Conservation (phyloP, 2,888 invertebrate genomes). For the Gryllus longicercus region DNA sequence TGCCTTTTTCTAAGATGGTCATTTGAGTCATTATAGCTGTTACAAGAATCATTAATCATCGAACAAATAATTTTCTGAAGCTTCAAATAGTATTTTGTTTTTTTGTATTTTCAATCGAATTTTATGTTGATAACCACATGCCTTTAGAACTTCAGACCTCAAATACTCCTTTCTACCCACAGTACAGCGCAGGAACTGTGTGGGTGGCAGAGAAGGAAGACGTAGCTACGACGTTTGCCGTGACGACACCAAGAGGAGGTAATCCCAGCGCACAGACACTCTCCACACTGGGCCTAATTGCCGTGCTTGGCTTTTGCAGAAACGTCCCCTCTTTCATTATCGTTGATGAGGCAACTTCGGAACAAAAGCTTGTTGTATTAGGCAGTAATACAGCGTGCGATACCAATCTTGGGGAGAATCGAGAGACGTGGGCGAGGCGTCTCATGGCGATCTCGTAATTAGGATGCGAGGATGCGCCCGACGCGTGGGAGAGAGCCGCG, state of each 20-base stretch:
- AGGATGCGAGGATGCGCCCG: background rate
- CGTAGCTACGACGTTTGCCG: background rate
- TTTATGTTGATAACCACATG: too few relatives aligned
- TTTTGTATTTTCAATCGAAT: too few relatives aligned
- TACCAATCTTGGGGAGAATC: constrained; percentile 1
- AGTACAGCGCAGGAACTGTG: too few relatives aligned
- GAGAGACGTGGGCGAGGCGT: background rate
- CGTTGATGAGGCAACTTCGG: constrained; percentile 17
- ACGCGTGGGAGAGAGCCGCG: background rate
- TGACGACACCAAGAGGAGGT: background rate
- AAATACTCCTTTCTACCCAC: too few relatives aligned
- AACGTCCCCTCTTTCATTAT: background rate
- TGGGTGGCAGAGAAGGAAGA: too few relatives aligned
- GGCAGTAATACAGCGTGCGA: background rate
- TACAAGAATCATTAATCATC: too few relatives aligned
- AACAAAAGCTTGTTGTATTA: constrained; percentile 17
- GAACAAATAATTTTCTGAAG: too few relatives aligned
- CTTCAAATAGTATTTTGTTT: too few relatives aligned
- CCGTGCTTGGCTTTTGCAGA: constrained; percentile 5
- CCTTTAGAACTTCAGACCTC: too few relatives aligned
- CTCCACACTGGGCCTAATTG: background rate
- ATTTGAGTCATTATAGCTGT: too few relatives aligned
- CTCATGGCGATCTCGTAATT: background rate
- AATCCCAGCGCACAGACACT: background rate
- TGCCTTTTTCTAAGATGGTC: too few relatives aligned